Evolutionary conservation across 2,888 invertebrate genomes (phyloP).

Genomic region (Epinotia demarniana): DNA sequence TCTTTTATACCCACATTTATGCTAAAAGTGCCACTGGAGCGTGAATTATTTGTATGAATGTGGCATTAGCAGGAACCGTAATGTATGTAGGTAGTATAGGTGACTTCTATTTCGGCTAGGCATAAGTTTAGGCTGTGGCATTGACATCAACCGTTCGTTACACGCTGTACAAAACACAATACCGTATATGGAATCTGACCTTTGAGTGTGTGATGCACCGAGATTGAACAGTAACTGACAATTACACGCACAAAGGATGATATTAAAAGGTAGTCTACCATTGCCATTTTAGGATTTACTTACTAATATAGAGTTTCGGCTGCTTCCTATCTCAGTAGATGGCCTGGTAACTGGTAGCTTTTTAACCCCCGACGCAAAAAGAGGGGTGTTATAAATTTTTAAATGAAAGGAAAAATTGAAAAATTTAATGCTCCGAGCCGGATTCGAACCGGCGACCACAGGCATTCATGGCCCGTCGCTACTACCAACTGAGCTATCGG

Average conservation of each 20-base stretch:
- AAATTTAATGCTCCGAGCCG: too few relatives aligned
- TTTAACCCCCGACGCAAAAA: too few relatives aligned
- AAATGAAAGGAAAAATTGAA: too few relatives aligned
- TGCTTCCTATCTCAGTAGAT: too few relatives aligned
- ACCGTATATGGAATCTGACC: conserved; percentile 17
- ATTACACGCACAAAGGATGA: not conserved
- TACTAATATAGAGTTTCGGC: not conserved
- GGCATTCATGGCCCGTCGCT: too few relatives aligned
- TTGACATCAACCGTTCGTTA: conserved; percentile 8
- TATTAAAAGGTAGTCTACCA: not conserved
- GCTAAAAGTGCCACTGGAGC: too few relatives aligned
- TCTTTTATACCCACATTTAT: too few relatives aligned
- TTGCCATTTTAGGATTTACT: not conserved
- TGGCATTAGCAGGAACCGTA: not conserved
- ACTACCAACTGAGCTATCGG: too few relatives aligned
- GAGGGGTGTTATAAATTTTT: too few relatives aligned
- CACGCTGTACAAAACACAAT: not conserved
- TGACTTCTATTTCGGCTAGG: not conserved
- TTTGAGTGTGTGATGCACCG: conserved; percentile 22
- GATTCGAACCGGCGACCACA: too few relatives aligned
- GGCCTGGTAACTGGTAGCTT: too few relatives aligned
- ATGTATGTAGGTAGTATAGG: conserved; percentile 1
- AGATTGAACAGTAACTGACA: conserved; percentile 9
- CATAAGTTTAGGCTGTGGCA: conserved; percentile 5
- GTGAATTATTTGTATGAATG: too few relatives aligned